Evolutionary conservation across 2,797 vertebrate species (phyloP).

Genomic region (Neosilurus mollespiculum): DNA sequence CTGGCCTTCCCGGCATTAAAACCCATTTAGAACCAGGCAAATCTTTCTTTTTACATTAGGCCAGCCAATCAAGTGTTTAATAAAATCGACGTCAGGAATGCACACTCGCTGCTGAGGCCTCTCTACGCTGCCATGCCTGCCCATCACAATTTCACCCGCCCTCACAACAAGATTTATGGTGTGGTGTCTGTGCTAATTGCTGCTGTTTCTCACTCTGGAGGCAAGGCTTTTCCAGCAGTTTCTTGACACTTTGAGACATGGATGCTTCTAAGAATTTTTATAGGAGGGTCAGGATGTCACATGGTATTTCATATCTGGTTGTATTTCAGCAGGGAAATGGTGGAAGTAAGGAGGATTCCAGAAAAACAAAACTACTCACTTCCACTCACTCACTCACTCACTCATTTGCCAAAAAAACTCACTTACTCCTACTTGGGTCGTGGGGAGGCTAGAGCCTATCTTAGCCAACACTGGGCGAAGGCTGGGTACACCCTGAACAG

Average conservation of each 20-base stretch:
- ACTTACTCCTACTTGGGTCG: too few relatives aligned
- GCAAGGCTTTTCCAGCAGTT: conserved; percentile 47
- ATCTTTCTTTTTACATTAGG: conserved; percentile 73
- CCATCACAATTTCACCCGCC: conserved; percentile 63
- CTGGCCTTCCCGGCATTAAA: conserved; percentile 73
- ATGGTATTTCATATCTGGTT: neutral
- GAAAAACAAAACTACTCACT: too few relatives aligned
- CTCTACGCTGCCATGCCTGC: conserved; percentile 50
- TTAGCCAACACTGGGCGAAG: too few relatives aligned
- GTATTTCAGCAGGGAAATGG: neutral
- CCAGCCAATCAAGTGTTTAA: conserved; percentile 69
- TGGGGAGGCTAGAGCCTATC: too few relatives aligned
- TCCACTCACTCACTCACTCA: too few relatives aligned
- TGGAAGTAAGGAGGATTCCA: neutral
- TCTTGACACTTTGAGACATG: conserved; percentile 33
- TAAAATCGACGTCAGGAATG: conserved; percentile 63
- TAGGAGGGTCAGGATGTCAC: conserved; percentile 22
- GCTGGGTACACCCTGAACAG: too few relatives aligned
- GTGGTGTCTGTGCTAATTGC: conserved; percentile 59
- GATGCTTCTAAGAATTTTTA: conserved; percentile 27
- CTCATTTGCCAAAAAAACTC: too few relatives aligned
- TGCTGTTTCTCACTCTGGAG: conserved; percentile 52
- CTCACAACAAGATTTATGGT: conserved; percentile 63
- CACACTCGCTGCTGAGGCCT: conserved; percentile 51
- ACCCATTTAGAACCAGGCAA: conserved; percentile 71